A percentile compares a stretch with the other conserved stretches of the same genome.
Conservation (phyloP, 2,888 invertebrate genomes). For the Mongoloraphidia duomilia region DNA sequence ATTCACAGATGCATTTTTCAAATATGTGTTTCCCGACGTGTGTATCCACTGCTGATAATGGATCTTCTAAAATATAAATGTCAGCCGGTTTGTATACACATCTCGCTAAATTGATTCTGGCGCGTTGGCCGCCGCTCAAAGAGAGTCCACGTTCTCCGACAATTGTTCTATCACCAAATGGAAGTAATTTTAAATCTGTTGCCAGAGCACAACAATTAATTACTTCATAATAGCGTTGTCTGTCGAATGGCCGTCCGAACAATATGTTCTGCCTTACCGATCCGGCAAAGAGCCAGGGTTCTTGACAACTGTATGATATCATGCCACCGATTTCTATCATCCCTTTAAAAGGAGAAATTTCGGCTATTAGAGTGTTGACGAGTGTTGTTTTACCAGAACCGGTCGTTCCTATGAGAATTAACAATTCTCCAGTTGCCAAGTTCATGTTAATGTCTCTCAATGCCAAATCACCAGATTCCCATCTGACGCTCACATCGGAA, state of each 20-base stretch:
- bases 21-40: slow-evolving; percentile 57
- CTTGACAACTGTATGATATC: slow-evolving; percentile 42
- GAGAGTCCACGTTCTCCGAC: slow-evolving; percentile 70
- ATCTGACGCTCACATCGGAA: slow-evolving; percentile 16
- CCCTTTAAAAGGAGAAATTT: slow-evolving; percentile 30
- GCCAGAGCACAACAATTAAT: slow-evolving; percentile 47
- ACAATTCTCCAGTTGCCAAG: slow-evolving; percentile 29
- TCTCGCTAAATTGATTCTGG: slow-evolving; percentile 63
- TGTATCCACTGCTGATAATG: slow-evolving; percentile 64
- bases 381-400: slow-evolving; percentile 47
- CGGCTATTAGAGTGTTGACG: slow-evolving; percentile 30
- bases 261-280: slow-evolving; percentile 63
- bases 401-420: slow-evolving; percentile 49
- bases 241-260: slow-evolving; percentile 49
- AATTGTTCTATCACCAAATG: slow-evolving; percentile 58
- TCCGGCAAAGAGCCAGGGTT: slow-evolving; percentile 45
- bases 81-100: slow-evolving; percentile 62
- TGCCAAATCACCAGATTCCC: slow-evolving; percentile 22
- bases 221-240: slow-evolving; percentile 40
- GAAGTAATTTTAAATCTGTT: slow-evolving; percentile 58
- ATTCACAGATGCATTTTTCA: slow-evolving; percentile 51
- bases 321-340: slow-evolving; percentile 31
- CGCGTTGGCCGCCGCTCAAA: slow-evolving; percentile 72
- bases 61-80: slow-evolving; percentile 65
- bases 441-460: slow-evolving; percentile 32